These are phyloP conservation scores for Harpegnathos saltator DNA, from an alignment of 1,140 invertebrate species.

Conservation along the genomic window DNA sequence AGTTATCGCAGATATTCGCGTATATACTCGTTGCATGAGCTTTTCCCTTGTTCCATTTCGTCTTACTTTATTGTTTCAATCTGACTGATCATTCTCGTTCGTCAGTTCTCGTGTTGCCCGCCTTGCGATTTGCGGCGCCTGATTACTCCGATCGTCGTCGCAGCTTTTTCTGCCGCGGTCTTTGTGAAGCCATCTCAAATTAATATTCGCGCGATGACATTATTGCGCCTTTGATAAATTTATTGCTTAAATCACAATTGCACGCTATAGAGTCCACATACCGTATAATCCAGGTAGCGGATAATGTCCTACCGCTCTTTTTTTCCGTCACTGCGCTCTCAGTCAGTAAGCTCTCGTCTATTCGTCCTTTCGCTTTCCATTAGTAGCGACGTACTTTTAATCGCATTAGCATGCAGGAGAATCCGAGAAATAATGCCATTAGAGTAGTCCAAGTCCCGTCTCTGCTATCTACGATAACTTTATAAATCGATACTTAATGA, in stretches of 20 bases:
- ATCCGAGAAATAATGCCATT: slow-evolving; percentile 42
- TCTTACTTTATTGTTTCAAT: too few species aligned
- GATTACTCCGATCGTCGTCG: too few species aligned
- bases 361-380: slow-evolving; percentile 19
- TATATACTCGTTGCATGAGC: too few species aligned
- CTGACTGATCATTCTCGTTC: too few species aligned
- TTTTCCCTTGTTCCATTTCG: too few species aligned
- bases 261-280: background rate
- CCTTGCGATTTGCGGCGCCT: too few species aligned
- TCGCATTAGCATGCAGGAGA: slow-evolving; percentile 42
- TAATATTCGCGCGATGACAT: too few species aligned
- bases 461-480: slow-evolving; percentile 22
- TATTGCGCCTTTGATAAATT: slow-evolving; percentile 1
- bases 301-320: slow-evolving; percentile 1
- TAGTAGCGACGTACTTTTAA: slow-evolving; percentile 37
- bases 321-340: slow-evolving; percentile 22
- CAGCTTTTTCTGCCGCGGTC: too few species aligned
- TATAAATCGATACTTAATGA: slow-evolving; percentile 7
- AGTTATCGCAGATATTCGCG: too few species aligned
- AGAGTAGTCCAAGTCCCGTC: slow-evolving; percentile 12
- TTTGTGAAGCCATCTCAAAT: too few species aligned
- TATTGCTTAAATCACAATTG: background rate
- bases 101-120: too few species aligned
- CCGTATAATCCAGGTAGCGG: background rate
- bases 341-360: slow-evolving; percentile 6